Evolutionary conservation across 2,797 vertebrate species (phyloP).

Genomic region (Botia kubotai): DNA sequence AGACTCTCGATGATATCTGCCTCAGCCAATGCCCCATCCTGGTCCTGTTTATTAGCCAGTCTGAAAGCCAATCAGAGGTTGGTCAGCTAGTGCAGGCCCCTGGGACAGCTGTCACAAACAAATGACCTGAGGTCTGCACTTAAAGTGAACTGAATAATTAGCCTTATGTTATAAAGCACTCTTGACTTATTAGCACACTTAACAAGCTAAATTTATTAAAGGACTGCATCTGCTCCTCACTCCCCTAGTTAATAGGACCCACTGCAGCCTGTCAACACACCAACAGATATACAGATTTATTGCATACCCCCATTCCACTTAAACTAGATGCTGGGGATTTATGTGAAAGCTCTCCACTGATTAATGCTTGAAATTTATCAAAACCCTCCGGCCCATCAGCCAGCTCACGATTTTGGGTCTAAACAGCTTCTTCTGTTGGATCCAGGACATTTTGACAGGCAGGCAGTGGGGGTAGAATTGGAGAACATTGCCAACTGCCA

Average conservation of each 20-base stretch:
- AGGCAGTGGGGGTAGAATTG: not conserved
- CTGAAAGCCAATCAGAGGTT: conserved; percentile 69
- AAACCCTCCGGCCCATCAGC: conserved; percentile 4
- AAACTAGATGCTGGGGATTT: not conserved
- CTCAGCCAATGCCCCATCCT: conserved; percentile 90
- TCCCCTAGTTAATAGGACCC: conserved; percentile 20
- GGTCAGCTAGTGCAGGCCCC: conserved; percentile 20
- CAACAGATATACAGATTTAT: conserved; percentile 15
- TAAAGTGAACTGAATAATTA: conserved; percentile 22
- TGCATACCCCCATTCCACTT: not conserved
- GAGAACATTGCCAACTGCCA: not conserved
- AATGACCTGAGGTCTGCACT: conserved; percentile 23
- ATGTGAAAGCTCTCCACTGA: conserved; percentile 13
- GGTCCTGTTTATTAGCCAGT: conserved; percentile 95
- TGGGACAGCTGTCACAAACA: conserved; percentile 44
- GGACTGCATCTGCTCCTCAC: conserved; percentile 24
- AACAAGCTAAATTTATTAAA: conserved; percentile 21
- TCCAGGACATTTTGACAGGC: not conserved
- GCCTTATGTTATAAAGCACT: conserved; percentile 6
- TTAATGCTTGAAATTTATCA: conserved; percentile 13
- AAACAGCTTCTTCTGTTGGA: not conserved
- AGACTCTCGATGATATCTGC: conserved; percentile 92
- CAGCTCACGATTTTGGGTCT: conserved; percentile 5
- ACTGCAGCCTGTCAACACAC: conserved; percentile 10
- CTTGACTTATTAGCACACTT: conserved; percentile 42